Evolutionary conservation across 2,888 invertebrate genomes (phyloP).

Genomic region (Ditula angustiorana): DNA sequence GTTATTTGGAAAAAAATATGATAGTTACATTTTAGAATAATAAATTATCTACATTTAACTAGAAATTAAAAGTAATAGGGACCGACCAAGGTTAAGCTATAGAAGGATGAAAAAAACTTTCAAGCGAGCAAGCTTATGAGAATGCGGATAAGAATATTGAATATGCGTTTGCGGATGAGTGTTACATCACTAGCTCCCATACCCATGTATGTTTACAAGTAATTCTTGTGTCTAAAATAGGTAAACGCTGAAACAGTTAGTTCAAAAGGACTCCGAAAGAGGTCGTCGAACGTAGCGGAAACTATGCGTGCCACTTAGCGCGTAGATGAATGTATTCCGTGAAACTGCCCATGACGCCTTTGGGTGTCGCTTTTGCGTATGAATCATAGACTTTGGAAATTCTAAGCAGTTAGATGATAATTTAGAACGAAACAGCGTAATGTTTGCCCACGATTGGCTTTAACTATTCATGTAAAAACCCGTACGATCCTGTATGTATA

Average conservation of each 20-base stretch:
- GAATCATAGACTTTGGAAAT: not conserved
- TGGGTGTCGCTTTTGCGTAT: not conserved
- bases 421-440: not conserved
- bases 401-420: not conserved
- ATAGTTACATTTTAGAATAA: too few species aligned
- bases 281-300: conserved; percentile 20
- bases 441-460: too few species aligned
- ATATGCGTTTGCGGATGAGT: not conserved
- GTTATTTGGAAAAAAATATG: too few species aligned
- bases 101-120: too few species aligned
- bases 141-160: not conserved
- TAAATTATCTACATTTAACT: too few species aligned
- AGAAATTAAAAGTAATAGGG: too few species aligned
- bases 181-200: not conserved
- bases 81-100: too few species aligned
- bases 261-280: conserved; percentile 9
- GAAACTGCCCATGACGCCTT: not conserved
- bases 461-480: too few species aligned
- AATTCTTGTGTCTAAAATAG: conserved; percentile 5
- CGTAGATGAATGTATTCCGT: conserved; percentile 12
- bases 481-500: too few species aligned
- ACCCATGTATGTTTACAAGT: not conserved
- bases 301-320: conserved; percentile 16
- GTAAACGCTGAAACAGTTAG: conserved; percentile 20
- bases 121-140: not conserved